phyloP scores from a whole-genome alignment of 2,888 invertebrate species.

The Embidobia sp. region DNA sequence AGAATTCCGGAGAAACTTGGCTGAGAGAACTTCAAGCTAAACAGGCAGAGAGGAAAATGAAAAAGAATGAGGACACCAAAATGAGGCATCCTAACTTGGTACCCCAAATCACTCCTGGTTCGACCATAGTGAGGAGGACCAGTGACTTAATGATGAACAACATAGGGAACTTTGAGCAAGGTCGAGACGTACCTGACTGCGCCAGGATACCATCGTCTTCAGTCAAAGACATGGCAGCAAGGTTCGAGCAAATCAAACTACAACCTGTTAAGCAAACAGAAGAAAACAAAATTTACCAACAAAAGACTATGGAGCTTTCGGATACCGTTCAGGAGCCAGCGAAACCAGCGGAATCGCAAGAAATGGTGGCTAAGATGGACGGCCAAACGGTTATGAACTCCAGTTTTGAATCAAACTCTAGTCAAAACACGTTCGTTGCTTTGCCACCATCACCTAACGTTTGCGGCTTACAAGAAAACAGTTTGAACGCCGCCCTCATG shows the following conservation, averaged over 20 bases:
- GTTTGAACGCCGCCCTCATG: slow-evolving; percentile 76
- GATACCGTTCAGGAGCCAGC: slow-evolving; percentile 60
- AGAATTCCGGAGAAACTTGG: slow-evolving; percentile 85
- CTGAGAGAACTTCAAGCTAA: slow-evolving; percentile 90
- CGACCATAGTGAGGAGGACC: slow-evolving; percentile 75
- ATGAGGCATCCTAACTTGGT: slow-evolving; percentile 61
- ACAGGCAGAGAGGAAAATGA: slow-evolving; percentile 85
- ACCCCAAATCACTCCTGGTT: slow-evolving; percentile 58
- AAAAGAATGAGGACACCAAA: slow-evolving; percentile 81
- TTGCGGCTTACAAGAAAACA: slow-evolving; percentile 68
- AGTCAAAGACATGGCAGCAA: slow-evolving; percentile 91
- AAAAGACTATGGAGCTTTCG: slow-evolving; percentile 68
- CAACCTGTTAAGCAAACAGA: slow-evolving; percentile 72
- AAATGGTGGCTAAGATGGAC: slow-evolving; percentile 28
- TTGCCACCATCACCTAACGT: slow-evolving; percentile 27
- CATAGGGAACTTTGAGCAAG: slow-evolving; percentile 68
- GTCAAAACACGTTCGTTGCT: slow-evolving; percentile 69
- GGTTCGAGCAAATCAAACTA: slow-evolving; percentile 86
- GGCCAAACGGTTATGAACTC: slow-evolving; percentile 65
- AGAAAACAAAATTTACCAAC: slow-evolving; percentile 42
- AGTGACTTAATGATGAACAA: slow-evolving; percentile 78
- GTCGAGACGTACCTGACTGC: slow-evolving; percentile 76
- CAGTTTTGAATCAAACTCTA: slow-evolving; percentile 71
- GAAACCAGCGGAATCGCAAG: slow-evolving; percentile 44
- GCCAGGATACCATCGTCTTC: slow-evolving; percentile 76